Base-by-base conservation (phyloP, 2,113 vertebrate genomes). In the Eubucco bourcierii region DNA sequence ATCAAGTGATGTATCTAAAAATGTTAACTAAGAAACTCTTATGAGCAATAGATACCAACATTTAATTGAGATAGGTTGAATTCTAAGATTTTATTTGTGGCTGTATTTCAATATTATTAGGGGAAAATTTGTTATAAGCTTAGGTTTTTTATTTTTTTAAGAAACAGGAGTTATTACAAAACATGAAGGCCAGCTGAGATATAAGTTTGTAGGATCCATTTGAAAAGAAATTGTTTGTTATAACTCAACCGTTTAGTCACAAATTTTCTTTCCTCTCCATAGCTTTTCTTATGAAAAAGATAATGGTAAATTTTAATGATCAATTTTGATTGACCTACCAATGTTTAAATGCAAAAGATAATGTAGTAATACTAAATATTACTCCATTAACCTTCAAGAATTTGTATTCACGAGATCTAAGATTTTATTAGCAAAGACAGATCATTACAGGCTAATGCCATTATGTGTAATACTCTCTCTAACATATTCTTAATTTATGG, bases 371-470 rank as follows among this genome's bases (percentile, higher is more conserved):
- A n/a, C 56, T 59, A 28, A 18, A 0, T 53, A 72, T 89, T 87
- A 84, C n/a, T 60, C 31, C 16, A 63, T 82, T 93, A 94, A 92
- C 87, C 59, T 96, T 91, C 37, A 9, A 39, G 61, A 79, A 67
- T 66, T 80, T 72, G 27, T 61, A 61, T 74, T 90, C 50, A 39
- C 60, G 50, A 65, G 53, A 65, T 53, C 72, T 46, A 67, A 85
- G 83, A 66, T 86, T 61, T 56, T 87, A 80, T 80, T 80, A 83
- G 63, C 63, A 92, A 92, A 85, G 33, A 72, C 73, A 90, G 56
- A 84, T 93, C 24, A 12, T 80, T 82, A 70, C 53, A 89, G 28
- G 39, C 16, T 63, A 46, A 80, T 76, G 70, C 28, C 31, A 55
- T 34, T 90, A 78, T 52, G 27, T 83, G 68, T 64, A 83, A n/a